A percentile compares a stretch with the other conserved stretches of the same genome.
Conservation (phyloP, 2,888 invertebrate genomes). For the Neoascia interrupta region DNA sequence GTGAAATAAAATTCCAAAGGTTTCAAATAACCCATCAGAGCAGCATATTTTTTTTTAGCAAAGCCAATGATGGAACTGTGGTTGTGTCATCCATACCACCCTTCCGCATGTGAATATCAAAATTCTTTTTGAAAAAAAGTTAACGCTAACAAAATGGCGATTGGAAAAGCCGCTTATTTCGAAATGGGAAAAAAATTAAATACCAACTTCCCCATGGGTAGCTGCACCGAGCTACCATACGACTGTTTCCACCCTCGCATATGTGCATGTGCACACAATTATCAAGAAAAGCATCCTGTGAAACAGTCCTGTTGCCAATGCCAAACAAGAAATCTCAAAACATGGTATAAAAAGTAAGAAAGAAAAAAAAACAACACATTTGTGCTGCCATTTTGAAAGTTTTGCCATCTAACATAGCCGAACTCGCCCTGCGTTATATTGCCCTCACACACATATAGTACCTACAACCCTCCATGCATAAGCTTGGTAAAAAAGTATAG, state of each 20-base stretch:
- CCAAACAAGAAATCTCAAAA: not conserved
- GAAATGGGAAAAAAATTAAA: slow-evolving; percentile 4
- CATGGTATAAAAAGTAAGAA: slow-evolving; percentile 27
- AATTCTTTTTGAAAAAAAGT: not conserved
- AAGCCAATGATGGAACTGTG: slow-evolving; percentile 1
- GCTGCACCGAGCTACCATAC: not conserved
- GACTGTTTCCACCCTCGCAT: slow-evolving; percentile 59
- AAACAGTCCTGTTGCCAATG: slow-evolving; percentile 42
- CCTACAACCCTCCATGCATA: slow-evolving; percentile 40
- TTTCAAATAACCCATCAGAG: slow-evolving; percentile 40
- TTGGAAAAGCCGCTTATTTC: slow-evolving; percentile 15
- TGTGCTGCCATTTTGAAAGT: slow-evolving; percentile 68
- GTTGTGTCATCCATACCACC: not conserved
- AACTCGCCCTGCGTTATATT: not conserved
- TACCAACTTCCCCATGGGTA: not conserved
- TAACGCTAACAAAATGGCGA: slow-evolving; percentile 60
- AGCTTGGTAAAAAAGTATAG: slow-evolving; percentile 19
- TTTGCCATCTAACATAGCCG: slow-evolving; percentile 43
- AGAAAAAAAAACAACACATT: slow-evolving; percentile 33
- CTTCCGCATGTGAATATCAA: not conserved
- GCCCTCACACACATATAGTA: not conserved
- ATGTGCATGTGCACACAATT: slow-evolving; percentile 60
- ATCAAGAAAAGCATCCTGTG: slow-evolving; percentile 53
- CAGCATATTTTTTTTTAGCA: slow-evolving; percentile 6
- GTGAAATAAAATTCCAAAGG: slow-evolving; percentile 28